These are phyloP conservation scores for Ericerus pela DNA, from an alignment of 1,140 invertebrate genomes.

Conservation along the genomic window DNA sequence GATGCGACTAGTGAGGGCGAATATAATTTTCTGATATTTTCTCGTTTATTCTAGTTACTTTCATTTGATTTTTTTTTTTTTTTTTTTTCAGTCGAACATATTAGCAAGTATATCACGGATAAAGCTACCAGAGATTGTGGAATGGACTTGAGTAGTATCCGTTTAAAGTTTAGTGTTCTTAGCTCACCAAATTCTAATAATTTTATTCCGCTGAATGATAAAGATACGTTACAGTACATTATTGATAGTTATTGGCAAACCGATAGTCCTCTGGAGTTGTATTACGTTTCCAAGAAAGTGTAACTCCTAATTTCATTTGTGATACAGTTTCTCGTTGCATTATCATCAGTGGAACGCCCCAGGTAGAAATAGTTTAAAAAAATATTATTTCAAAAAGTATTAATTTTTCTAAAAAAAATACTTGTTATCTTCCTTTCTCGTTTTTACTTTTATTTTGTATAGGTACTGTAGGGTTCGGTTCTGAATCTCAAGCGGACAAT, in stretches of 20 bases:
- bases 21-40: constrained; percentile 8
- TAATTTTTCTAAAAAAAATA: too few species aligned
- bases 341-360: too few species aligned
- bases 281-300: constrained; percentile 50
- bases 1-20: constrained; percentile 63
- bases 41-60: constrained; percentile 18
- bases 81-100: constrained; percentile 66
- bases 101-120: constrained; percentile 90
- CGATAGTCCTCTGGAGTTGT: constrained; percentile 92
- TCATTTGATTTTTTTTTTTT: not conserved
- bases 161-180: constrained; percentile 69
- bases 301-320: too few species aligned
- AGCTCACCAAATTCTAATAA: constrained; percentile 71
- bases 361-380: too few species aligned
- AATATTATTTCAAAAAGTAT: too few species aligned
- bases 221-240: constrained; percentile 75
- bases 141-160: constrained; percentile 55
- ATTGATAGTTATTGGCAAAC: constrained; percentile 89
- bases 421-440: too few species aligned
- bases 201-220: constrained; percentile 64
- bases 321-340: too few species aligned
- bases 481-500: too few species aligned
- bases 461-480: too few species aligned
- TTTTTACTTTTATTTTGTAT: too few species aligned
- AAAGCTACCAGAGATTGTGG: constrained; percentile 72